These are phyloP conservation scores for Tenodera sinensis DNA, from an alignment of 2,888 invertebrate genomes.

Conservation along the genomic window DNA sequence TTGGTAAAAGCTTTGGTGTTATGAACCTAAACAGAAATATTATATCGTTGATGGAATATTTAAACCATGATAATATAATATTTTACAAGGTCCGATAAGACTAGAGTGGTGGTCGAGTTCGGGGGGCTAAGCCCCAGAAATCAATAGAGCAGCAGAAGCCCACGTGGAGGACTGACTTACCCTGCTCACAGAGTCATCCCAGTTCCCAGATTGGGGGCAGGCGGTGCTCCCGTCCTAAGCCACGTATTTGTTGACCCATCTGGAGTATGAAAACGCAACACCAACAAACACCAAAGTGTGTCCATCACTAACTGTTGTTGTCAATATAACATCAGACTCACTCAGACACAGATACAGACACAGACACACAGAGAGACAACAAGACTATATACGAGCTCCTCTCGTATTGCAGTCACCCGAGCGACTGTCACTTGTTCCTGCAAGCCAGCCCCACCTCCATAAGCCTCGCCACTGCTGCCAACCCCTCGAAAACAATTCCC, in stretches of 20 bases:
- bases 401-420: not conserved
- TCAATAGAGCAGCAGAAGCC: not conserved
- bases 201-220: not conserved
- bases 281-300: not conserved
- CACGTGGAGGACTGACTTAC: not conserved
- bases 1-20: too few relatives aligned
- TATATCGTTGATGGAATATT: too few relatives aligned
- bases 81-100: too few relatives aligned
- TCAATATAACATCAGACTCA: too few relatives aligned
- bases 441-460: constrained; percentile 20
- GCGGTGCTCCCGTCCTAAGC: not conserved
- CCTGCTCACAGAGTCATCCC: not conserved
- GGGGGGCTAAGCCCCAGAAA: too few relatives aligned
- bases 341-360: too few relatives aligned
- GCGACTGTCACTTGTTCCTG: not conserved
- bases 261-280: not conserved
- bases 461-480: constrained; percentile 16
- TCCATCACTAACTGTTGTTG: not conserved
- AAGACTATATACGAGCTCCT: not conserved
- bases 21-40: too few relatives aligned
- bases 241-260: not conserved
- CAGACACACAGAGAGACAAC: too few relatives aligned
- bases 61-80: too few relatives aligned
- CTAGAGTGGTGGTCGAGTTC: too few relatives aligned
- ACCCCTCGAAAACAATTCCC: not conserved